Evolutionary conservation across 2,797 vertebrate genomes (phyloP).

Genomic region (Cuniculus paca): DNA sequence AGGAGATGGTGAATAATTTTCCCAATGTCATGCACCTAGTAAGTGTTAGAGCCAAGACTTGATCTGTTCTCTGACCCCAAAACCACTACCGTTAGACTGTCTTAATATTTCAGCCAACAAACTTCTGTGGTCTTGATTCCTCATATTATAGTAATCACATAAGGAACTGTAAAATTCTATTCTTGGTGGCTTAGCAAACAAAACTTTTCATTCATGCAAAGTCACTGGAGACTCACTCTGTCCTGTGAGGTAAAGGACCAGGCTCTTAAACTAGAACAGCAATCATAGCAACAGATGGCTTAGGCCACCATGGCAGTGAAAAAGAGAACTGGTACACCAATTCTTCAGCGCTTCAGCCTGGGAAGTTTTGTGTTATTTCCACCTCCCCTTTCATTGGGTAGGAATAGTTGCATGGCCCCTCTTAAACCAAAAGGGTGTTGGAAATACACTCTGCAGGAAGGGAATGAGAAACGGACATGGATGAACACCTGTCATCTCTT

Average conservation of each 20-base stretch:
- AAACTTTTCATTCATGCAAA: not conserved
- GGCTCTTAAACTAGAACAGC: not conserved
- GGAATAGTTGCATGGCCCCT: not conserved
- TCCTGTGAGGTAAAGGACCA: not conserved
- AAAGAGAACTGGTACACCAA: not conserved
- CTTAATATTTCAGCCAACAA: not conserved
- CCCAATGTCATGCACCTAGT: not conserved
- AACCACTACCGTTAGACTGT: not conserved
- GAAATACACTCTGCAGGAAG: not conserved
- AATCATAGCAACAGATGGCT: not conserved
- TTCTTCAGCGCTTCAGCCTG: not conserved
- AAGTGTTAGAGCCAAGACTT: not conserved
- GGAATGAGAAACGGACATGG: not conserved
- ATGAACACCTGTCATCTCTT: not conserved
- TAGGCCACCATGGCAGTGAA: not conserved
- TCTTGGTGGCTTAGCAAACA: not conserved
- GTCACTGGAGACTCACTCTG: not conserved
- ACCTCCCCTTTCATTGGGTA: not conserved
- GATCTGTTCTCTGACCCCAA: not conserved
- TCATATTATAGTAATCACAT: not conserved
- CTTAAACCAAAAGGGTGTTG: not conserved
- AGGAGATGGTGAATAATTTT: not conserved
- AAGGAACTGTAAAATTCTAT: not conserved
- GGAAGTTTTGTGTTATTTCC: not conserved
- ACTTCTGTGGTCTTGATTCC: not conserved